Percentiles rank a stretch among this genome's conserved stretches.
These are phyloP conservation scores for Anguilla pacifica DNA, from an alignment of 2,797 vertebrate species.

Conservation along the genomic window DNA sequence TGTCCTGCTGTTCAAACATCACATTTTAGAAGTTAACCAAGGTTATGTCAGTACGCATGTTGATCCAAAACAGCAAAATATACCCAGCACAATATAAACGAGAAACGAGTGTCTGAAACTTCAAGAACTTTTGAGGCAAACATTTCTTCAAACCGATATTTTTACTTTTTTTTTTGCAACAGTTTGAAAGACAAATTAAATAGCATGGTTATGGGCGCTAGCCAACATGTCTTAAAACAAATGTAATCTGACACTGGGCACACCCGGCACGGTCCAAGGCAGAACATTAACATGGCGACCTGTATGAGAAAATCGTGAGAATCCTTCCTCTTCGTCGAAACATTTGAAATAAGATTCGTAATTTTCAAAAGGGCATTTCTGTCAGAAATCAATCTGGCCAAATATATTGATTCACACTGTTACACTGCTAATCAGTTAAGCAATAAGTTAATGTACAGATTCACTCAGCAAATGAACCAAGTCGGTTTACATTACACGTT, in stretches of 20 bases:
- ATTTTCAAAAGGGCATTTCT: not conserved
- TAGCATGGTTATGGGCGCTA: not conserved
- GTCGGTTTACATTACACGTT: too few relatives aligned
- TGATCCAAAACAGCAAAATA: not conserved
- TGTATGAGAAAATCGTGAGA: not conserved
- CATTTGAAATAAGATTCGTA: too few relatives aligned
- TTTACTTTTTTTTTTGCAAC: not conserved
- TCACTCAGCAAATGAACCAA: too few relatives aligned
- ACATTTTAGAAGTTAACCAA: not conserved
- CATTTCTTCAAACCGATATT: not conserved
- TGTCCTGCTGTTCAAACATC: not conserved
- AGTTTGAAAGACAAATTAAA: not conserved
- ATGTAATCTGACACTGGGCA: not conserved
- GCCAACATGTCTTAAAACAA: not conserved
- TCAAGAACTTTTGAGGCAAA: not conserved
- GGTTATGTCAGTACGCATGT: not conserved
- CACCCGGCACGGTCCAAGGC: not conserved
- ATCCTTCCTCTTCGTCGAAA: not conserved
- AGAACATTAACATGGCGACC: too few relatives aligned
- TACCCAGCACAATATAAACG: not conserved
- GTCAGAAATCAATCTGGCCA: not conserved
- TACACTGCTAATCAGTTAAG: too few relatives aligned
- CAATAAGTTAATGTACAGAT: too few relatives aligned
- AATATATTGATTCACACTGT: too few relatives aligned
- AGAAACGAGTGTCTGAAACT: not conserved